Evolutionary conservation across 2,888 invertebrate species (phyloP), one percentile per base, ranked within the genome.

Genomic region (Drosophila imparisetae): DNA sequence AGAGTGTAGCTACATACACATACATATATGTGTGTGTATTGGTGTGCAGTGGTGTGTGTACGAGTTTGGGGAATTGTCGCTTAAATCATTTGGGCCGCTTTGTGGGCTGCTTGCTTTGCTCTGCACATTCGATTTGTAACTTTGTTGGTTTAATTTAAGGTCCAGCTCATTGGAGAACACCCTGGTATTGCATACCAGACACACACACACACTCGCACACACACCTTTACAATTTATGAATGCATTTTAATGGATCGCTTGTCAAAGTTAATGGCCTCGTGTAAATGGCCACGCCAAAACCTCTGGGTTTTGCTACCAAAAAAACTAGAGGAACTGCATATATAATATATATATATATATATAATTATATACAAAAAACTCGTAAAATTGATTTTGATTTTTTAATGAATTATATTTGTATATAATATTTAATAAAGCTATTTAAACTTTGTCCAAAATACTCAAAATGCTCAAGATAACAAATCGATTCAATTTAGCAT

Each of bases 171-270:
- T 75, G 78, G 59, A 60, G 61, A 78, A 78, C 64, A 78, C 64
- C 78, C 73, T 73, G 78, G 70, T 74, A 66, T 66, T 18, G 32
- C 34, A 36, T 38, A 60, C 57, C 58, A 64, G 42, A 73, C 57
- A 69, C 54, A 42, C 42, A 42, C n/a, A 2, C 42, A 6, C 55
- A 29, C 38, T 38, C 15, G 8, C 40, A 29, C 48, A 34, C 68
- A 71, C 63, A 65, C 81, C 83, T 88, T 83, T 71, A 71, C 57
- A 84, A 84, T 87, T 85, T 84, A 85, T 87, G 83, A 84, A 85
- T 80, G 78, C 80, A 66, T 80, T 87, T 87, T 81, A 85, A 84
- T 87, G 83, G 86, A 84, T 85, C 78, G 80, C 80, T 77, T 86
- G 83, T 86, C 83, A 86, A 72, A 60, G 75, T 79, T 78, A 78